Conservation (phyloP, 2,797 vertebrate genomes). For the Labeo calbasu region DNA sequence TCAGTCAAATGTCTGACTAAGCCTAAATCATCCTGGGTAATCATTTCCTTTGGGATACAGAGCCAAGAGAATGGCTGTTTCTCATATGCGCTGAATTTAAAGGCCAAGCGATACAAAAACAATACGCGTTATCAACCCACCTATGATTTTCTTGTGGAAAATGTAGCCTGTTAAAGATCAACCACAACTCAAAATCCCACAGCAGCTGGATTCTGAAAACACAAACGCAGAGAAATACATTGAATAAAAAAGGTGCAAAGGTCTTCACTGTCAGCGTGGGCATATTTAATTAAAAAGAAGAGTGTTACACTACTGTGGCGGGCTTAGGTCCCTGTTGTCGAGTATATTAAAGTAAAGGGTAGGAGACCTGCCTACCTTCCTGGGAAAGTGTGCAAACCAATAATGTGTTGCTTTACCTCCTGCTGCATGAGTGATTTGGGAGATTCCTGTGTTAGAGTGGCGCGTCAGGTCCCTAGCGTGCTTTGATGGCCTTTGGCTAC, state of each 20-base stretch:
- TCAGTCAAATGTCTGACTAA: conserved; percentile 57
- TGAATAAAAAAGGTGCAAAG: conserved; percentile 47
- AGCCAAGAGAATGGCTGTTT: conserved; percentile 7
- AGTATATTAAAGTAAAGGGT: conserved; percentile 67
- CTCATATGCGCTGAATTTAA: conserved; percentile 6
- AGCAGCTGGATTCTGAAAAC: conserved; percentile 21
- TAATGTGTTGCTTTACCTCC: conserved; percentile 70
- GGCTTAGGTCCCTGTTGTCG: conserved; percentile 59
- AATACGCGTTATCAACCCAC: not conserved
- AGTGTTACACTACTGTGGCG: conserved; percentile 59
- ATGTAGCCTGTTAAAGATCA: not conserved
- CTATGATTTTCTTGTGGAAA: not conserved
- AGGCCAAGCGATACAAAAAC: not conserved
- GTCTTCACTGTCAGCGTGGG: conserved; percentile 56
- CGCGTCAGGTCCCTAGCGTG: conserved; percentile 65
- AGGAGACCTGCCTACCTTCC: conserved; percentile 69
- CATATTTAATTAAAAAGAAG: conserved; percentile 69
- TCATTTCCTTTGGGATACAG: conserved; percentile 53
- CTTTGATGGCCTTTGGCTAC: conserved; percentile 66
- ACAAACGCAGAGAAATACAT: not conserved
- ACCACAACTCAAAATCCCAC: not conserved
- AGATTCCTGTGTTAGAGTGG: conserved; percentile 68
- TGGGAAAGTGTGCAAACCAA: conserved; percentile 68
- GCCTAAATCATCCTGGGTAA: conserved; percentile 58
- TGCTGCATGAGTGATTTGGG: conserved; percentile 73